Evolutionary conservation across 2,113 vertebrate genomes (phyloP).

Genomic region (Tricholaema leucomelas): DNA sequence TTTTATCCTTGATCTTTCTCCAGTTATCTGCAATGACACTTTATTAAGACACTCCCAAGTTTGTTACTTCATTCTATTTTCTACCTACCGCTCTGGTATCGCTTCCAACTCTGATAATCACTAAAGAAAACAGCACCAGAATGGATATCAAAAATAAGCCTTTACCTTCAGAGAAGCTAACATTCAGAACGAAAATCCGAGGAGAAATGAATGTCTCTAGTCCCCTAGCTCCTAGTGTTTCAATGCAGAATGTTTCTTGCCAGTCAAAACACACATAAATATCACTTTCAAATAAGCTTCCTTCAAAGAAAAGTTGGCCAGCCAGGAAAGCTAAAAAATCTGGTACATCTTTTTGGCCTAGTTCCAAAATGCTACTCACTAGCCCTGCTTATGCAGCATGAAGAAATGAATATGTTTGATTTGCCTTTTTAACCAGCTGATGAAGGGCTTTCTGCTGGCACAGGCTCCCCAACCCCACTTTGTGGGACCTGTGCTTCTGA

Average conservation of each 20-base stretch:
- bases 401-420: not conserved
- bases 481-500: not conserved
- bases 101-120: not conserved
- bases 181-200: not conserved
- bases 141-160: not conserved
- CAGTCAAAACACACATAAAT: not conserved
- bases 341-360: not conserved
- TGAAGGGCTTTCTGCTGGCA: not conserved
- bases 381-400: not conserved
- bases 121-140: not conserved
- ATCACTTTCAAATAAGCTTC: not conserved
- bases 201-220: not conserved
- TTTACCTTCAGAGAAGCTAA: not conserved
- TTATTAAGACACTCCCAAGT: not conserved
- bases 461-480: not conserved
- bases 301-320: not conserved
- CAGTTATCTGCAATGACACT: not conserved
- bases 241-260: not conserved
- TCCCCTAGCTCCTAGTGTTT: not conserved
- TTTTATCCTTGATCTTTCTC: not conserved
- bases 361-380: not conserved
- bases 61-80: not conserved
- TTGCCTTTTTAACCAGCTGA: not conserved
- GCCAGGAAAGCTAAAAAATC: not conserved
- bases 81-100: not conserved